phyloP scores from a whole-genome alignment of 2,113 vertebrate species.

The Noturus placidus region DNA sequence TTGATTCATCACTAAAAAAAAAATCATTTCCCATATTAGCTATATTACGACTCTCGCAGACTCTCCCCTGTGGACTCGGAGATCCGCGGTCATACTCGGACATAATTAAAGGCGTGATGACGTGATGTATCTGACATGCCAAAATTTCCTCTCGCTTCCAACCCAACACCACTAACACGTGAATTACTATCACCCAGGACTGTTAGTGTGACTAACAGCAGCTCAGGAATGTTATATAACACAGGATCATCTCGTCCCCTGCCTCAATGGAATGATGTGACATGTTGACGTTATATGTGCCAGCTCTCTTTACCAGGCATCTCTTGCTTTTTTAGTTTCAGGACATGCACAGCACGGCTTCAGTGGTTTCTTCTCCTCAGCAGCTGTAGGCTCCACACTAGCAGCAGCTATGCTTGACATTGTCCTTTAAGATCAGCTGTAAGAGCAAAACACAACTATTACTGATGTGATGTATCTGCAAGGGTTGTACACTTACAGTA shows the following conservation, averaged over 20 bases:
- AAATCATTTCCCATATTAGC: background rate
- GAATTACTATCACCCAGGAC: background rate
- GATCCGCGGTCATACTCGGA: background rate
- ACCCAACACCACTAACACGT: background rate
- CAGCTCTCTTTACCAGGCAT: constrained; percentile 80
- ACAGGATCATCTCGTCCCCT: background rate
- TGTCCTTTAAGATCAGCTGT: constrained; percentile 46
- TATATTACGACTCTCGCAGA: background rate
- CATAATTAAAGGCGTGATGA: background rate
- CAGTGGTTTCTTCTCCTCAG: constrained; percentile 83
- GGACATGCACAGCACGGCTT: constrained; percentile 95
- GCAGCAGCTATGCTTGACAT: constrained; percentile 77
- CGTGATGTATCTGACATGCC: background rate
- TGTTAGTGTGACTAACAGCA: background rate
- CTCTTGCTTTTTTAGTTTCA: constrained; percentile 91
- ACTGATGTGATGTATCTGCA: background rate
- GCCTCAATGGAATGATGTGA: too few relatives aligned
- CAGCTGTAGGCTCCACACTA: constrained; percentile 65
- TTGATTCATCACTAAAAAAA: too few relatives aligned
- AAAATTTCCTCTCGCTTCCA: background rate
- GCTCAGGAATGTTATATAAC: background rate
- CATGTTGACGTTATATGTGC: background rate
- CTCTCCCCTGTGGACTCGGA: background rate
- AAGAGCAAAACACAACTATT: background rate
- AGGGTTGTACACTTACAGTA: background rate